Evolutionary conservation across 2,888 invertebrate genomes (phyloP).

Genomic region (Drosophila colorata): DNA sequence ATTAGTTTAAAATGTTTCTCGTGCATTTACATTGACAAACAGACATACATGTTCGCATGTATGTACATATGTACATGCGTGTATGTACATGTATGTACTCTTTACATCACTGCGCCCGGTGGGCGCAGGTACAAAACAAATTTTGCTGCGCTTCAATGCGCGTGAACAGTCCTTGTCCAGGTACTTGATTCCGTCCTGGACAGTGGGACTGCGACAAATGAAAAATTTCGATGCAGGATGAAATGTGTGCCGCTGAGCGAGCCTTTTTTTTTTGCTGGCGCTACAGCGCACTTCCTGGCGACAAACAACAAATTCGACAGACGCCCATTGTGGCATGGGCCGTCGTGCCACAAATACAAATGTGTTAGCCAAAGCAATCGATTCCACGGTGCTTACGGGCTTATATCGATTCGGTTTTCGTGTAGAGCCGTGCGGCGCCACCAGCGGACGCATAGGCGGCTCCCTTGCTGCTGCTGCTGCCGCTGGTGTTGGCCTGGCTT

Average conservation of each 20-base stretch:
- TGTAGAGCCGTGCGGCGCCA: conserved; percentile 75
- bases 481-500: conserved; percentile 49
- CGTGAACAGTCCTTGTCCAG: conserved; percentile 49
- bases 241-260: conserved; percentile 20
- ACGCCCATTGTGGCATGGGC: conserved; percentile 29
- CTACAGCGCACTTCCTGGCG: conserved; percentile 56
- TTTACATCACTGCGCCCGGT: conserved; percentile 38
- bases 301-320: conserved; percentile 74
- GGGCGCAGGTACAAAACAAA: conserved; percentile 65
- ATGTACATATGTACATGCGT: conserved; percentile 22
- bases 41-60: conserved; percentile 22
- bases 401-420: conserved; percentile 85
- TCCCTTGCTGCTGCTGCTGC: conserved; percentile 56
- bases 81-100: conserved; percentile 8
- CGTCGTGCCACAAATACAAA: conserved; percentile 75
- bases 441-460: conserved; percentile 56
- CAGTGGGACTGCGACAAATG: conserved; percentile 70
- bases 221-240: conserved; percentile 74
- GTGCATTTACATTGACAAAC: conserved; percentile 19
- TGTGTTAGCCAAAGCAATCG: conserved; percentile 48
- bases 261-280: conserved; percentile 1
- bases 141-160: conserved; percentile 57
- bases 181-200: conserved; percentile 23
- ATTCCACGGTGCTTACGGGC: conserved; percentile 37
- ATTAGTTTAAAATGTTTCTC: conserved; percentile 52